Percentiles rank a stretch among this genome's conserved stretches.
These are phyloP conservation scores for Nerophis lumbriciformis DNA, from an alignment of 2,113 vertebrate species.

Conservation along the genomic window DNA sequence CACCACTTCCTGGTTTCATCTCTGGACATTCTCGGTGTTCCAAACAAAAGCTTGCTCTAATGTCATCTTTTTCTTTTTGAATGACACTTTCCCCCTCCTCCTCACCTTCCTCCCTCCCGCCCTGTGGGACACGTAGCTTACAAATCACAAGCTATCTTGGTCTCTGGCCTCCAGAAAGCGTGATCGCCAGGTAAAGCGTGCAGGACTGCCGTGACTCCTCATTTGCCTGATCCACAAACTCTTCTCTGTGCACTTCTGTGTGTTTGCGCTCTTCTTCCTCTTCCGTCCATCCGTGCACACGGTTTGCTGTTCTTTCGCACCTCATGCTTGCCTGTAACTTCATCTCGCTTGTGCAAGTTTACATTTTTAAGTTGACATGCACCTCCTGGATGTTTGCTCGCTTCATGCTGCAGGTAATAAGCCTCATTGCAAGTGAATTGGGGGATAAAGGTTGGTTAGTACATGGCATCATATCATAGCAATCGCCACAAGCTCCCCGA, in stretches of 20 bases:
- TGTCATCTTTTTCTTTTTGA: conserved; percentile 74
- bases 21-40: conserved; percentile 51
- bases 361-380: conserved; percentile 34
- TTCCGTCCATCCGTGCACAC: conserved; percentile 33
- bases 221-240: conserved; percentile 57
- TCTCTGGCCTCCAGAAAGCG: conserved; percentile 77
- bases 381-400: conserved; percentile 13
- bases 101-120: conserved; percentile 52
- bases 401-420: conserved; percentile 14
- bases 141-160: conserved; percentile 79
- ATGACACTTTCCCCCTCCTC: conserved; percentile 63
- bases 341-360: conserved; percentile 39
- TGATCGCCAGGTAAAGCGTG: conserved; percentile 79
- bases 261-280: conserved; percentile 35
- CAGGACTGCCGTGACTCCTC: conserved; percentile 68
- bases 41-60: conserved; percentile 68
- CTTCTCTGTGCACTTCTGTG: conserved; percentile 51
- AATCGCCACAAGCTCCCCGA: too few species aligned
- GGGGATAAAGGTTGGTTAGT: too few species aligned
- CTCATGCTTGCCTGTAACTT: conserved; percentile 63
- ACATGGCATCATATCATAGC: too few species aligned
- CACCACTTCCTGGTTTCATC: conserved; percentile 17
- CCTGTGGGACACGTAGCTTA: conserved; percentile 75
- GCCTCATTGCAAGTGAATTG: not conserved
- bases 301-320: conserved; percentile 43